These are phyloP conservation scores for Eumeta japonica DNA, from an alignment of 1,140 invertebrate genomes.

Conservation along the genomic window DNA sequence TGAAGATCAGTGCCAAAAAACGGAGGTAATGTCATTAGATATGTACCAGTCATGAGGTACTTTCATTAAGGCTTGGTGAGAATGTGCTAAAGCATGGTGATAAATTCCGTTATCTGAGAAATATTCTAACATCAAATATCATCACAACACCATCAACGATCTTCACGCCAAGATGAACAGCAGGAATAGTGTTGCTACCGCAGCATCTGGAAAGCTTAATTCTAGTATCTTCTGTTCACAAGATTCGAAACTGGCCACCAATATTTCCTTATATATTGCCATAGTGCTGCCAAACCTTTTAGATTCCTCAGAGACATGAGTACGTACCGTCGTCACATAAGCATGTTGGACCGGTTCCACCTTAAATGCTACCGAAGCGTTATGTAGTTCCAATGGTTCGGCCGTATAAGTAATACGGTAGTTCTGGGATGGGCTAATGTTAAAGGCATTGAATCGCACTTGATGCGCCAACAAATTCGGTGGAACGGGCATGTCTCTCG, in stretches of 20 bases:
- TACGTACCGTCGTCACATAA: conserved; percentile 1
- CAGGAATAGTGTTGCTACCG: background rate
- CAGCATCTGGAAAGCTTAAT: background rate
- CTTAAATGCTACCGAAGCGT: conserved; percentile 10
- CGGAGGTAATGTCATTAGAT: conserved; percentile 15
- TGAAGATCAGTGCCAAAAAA: conserved; percentile 14
- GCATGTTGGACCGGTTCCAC: conserved; percentile 15
- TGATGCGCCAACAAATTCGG: too few relatives aligned
- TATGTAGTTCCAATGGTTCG: too few relatives aligned
- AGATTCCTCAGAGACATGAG: too few relatives aligned
- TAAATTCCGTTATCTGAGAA: background rate
- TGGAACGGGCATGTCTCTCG: conserved; percentile 11
- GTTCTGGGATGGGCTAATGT: too few relatives aligned
- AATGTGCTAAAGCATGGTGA: conserved; percentile 3
- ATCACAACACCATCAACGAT: too few relatives aligned
- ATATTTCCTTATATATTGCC: conserved; percentile 2
- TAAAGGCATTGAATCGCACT: too few relatives aligned
- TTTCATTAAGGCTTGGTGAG: conserved; percentile 8
- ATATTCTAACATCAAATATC: too few relatives aligned
- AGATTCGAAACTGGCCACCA: conserved; percentile 1
- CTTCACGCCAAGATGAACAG: conserved; percentile 3
- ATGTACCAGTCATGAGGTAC: conserved; percentile 6
- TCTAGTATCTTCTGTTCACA: conserved; percentile 2
- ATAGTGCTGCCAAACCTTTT: conserved; percentile 3
- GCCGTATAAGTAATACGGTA: too few relatives aligned